Conservation (phyloP, 2,113 vertebrate genomes). For the Tupaia tana region DNA sequence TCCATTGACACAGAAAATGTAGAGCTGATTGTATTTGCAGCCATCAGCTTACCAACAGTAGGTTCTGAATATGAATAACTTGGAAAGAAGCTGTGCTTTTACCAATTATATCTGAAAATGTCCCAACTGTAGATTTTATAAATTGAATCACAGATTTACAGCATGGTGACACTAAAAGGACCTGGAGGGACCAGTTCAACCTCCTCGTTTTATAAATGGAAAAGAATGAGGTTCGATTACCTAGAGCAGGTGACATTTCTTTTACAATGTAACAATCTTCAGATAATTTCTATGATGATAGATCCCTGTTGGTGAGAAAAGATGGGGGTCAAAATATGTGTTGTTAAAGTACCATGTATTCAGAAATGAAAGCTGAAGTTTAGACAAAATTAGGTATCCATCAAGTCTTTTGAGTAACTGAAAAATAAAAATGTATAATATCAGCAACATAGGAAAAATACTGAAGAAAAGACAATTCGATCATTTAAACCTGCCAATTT, state of each 20-base stretch:
- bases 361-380: conserved; percentile 18
- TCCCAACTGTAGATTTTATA: conserved; percentile 49
- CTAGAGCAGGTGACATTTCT: conserved; percentile 48
- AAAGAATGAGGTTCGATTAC: not conserved
- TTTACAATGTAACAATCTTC: not conserved
- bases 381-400: not conserved
- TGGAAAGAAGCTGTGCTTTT: conserved; percentile 46
- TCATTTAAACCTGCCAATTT: not conserved
- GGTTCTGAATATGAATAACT: conserved; percentile 1
- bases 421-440: not conserved
- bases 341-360: not conserved
- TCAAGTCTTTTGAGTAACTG: not conserved
- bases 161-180: not conserved
- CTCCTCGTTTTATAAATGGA: conserved; percentile 28
- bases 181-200: not conserved
- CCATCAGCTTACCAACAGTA: not conserved
- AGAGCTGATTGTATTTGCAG: not conserved
- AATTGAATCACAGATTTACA: conserved; percentile 42
- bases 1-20: conserved; percentile 37
- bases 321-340: not conserved
- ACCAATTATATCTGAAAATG: conserved; percentile 1
- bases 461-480: not conserved
- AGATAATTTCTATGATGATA: not conserved
- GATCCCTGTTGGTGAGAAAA: not conserved
- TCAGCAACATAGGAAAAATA: not conserved